phyloP scores from a whole-genome alignment of 2,888 invertebrate genomes.

The Agrilus mali region DNA sequence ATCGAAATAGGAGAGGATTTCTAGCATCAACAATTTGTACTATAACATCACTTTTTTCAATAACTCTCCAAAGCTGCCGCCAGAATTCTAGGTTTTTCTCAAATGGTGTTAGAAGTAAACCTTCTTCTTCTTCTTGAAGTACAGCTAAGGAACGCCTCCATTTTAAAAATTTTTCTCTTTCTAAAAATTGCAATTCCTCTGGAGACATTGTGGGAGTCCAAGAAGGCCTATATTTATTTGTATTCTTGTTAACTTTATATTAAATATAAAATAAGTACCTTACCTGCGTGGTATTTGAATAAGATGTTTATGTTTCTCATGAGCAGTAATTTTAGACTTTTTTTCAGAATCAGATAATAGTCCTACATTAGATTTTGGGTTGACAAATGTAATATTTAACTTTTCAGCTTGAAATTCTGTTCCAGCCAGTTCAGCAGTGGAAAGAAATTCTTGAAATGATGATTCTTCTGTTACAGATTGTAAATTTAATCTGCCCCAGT shows the following conservation, averaged over 20 bases:
- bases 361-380: conserved; percentile 46
- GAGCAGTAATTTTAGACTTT: conserved; percentile 37
- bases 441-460: conserved; percentile 91
- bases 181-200: conserved; percentile 66
- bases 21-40: conserved; percentile 93
- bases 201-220: conserved; percentile 67
- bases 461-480: conserved; percentile 91
- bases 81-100: conserved; percentile 97
- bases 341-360: conserved; percentile 48
- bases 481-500: conserved; percentile 81
- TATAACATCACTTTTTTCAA: conserved; percentile 90
- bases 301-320: conserved; percentile 45
- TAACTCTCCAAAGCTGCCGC: conserved; percentile 96
- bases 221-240: conserved; percentile 53
- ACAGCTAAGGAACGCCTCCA: conserved; percentile 80
- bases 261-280: conserved; percentile 4
- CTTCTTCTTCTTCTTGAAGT: conserved; percentile 64
- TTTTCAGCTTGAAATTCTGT: conserved; percentile 90
- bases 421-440: conserved; percentile 88
- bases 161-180: conserved; percentile 73
- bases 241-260: conserved; percentile 11
- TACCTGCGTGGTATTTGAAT: conserved; percentile 73
- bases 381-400: conserved; percentile 66
- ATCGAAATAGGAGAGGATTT: conserved; percentile 79
- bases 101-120: conserved; percentile 84